These are phyloP conservation scores for Pararge aegeria DNA, from an alignment of 1,140 invertebrate species.

Conservation along the genomic window DNA sequence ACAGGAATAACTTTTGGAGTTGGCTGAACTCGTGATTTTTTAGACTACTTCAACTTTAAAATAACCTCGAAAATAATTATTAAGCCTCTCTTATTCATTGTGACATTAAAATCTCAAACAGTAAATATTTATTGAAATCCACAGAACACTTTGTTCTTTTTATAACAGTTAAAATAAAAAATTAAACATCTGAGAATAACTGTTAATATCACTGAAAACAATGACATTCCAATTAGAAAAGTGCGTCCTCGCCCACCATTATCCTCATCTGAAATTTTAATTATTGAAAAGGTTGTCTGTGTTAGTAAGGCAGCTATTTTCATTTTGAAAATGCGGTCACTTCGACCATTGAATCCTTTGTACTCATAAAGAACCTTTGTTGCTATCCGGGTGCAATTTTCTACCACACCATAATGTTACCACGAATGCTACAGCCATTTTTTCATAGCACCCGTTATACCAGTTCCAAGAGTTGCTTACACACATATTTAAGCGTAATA, in stretches of 20 bases:
- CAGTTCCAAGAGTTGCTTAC: constrained; percentile 38
- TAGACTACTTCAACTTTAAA: too few species aligned
- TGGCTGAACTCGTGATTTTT: too few species aligned
- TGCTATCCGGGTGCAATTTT: constrained; percentile 26
- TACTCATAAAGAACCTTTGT: constrained; percentile 32
- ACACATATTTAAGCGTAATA: constrained; percentile 49
- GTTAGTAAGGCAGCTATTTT: constrained; percentile 18
- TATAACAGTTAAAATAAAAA: too few species aligned
- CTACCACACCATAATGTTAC: constrained; percentile 29
- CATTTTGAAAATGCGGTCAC: constrained; percentile 26
- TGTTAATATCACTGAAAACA: neutral
- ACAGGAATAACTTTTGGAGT: too few species aligned
- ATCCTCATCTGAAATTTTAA: constrained; percentile 12
- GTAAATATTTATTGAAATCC: too few species aligned
- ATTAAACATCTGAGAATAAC: neutral
- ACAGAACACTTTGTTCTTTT: too few species aligned
- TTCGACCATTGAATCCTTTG: constrained; percentile 35
- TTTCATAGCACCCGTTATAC: constrained; percentile 28
- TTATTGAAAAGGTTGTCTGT: constrained; percentile 21
- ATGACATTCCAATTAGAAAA: neutral
- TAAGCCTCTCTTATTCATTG: too few species aligned
- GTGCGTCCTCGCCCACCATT: neutral
- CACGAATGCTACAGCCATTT: constrained; percentile 30
- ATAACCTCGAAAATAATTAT: too few species aligned
- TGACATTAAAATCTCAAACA: too few species aligned